Evolutionary conservation across 1,140 invertebrate species (phyloP), one percentile per base, ranked within the genome.

Genomic region (Agrypnia vestita): DNA sequence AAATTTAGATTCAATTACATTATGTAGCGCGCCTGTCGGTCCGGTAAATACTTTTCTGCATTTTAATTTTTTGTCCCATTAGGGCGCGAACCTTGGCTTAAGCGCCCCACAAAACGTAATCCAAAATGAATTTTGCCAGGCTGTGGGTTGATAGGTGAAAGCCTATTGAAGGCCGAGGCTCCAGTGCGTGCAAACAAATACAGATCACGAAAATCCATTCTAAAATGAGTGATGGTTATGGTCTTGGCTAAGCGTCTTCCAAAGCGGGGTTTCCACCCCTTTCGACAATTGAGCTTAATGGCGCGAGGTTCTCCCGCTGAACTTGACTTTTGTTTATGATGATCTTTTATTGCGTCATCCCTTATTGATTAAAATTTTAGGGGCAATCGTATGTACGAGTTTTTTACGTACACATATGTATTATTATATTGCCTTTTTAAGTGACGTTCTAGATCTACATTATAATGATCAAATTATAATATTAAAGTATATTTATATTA

Each of bases 311-410:
- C 73, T 62, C 62, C 62, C 47, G 81, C 53, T 80, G 78, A 82
- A 80, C 81, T 82, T 80, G 78, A 82, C 81, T 80, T 82, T 82
- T 80, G 78, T 82, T 82, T 82, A 82, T 82, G 81, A 77, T 82
- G 76, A 80, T 78, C 78, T 78, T 80, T 78, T 80, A 80, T 82
- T 64, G 74, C 74, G 15, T 56, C 69, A 73, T 73, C 21, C 25
- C 51, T 73, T 43, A 73, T 73, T 73, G 69, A 55, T 73, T 73
- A 35, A 35, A 35, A 35, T 35, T 35, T 35, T 35, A 35, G 6
- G 25, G 25, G 25, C 25, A 35, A 35, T 35, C 6, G 1, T 35
- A 3, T 6, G 6, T 35, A 6, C 25, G 25, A 35, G 6, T 35
- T 35, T n/a, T n/a, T n/a, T n/a, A n/a, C n/a, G n/a, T n/a, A n/a